Percentiles rank a stretch among this genome's conserved stretches.
Evolutionary conservation across 2,888 invertebrate genomes (phyloP).

Genomic region (Petrolisthes manimaculis): DNA sequence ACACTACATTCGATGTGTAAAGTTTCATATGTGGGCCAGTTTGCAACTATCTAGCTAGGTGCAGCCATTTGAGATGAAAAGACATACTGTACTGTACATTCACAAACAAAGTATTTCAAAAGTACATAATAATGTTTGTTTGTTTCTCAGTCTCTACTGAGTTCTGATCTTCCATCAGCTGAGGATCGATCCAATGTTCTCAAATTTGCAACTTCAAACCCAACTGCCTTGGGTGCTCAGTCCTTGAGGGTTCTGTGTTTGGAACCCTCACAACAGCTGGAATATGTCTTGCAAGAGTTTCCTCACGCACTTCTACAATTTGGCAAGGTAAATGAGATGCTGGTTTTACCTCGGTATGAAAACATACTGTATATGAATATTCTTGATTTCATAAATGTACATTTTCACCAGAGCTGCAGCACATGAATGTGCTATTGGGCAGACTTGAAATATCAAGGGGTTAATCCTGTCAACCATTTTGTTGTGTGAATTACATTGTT

Average conservation of each 20-base stretch:
- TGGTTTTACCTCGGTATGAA: no score
- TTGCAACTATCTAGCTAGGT: neutral
- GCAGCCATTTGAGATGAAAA: no score
- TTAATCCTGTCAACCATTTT: no score
- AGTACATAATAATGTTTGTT: neutral
- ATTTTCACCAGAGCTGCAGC: no score
- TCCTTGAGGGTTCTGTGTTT: constrained; percentile 68
- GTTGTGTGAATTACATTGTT: no score
- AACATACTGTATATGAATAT: no score
- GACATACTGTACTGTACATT: neutral
- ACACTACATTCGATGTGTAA: no score
- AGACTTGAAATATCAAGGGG: no score
- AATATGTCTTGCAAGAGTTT: constrained; percentile 38
- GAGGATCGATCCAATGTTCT: constrained; percentile 70
- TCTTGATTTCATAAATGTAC: no score
- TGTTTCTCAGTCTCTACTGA: constrained; percentile 56
- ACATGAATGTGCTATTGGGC: no score
- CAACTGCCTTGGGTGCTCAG: constrained; percentile 73
- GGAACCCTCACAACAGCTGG: constrained; percentile 52
- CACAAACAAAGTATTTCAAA: neutral
- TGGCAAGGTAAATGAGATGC: constrained; percentile 40
- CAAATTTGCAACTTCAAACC: constrained; percentile 75
- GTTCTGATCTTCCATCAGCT: constrained; percentile 60
- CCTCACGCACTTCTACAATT: constrained; percentile 55
- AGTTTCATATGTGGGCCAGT: neutral